Evolutionary conservation across 2,113 vertebrate genomes (phyloP).

Genomic region (Elgaria multicarinata): DNA sequence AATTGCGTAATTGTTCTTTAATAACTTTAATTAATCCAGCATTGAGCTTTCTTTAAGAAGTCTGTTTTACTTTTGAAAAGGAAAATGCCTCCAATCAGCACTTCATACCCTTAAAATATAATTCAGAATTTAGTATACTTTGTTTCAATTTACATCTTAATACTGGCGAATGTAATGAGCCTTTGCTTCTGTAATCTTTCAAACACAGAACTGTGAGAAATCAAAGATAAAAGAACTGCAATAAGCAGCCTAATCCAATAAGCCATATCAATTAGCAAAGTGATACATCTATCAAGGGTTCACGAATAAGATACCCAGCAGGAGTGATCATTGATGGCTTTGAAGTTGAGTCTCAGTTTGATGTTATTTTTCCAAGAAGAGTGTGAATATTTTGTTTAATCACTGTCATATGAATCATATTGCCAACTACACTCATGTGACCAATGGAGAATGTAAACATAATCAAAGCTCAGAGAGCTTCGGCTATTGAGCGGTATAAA

Average conservation of each 20-base stretch:
- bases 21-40: slow-evolving; percentile 58
- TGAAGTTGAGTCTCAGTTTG: slow-evolving; percentile 55
- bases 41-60: slow-evolving; percentile 49
- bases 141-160: slow-evolving; percentile 54
- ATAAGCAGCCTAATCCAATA: slow-evolving; percentile 73
- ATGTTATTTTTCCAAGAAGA: not conserved
- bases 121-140: slow-evolving; percentile 45
- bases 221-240: slow-evolving; percentile 77
- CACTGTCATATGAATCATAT: slow-evolving; percentile 5
- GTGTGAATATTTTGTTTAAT: not conserved
- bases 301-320: slow-evolving; percentile 72
- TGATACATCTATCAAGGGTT: slow-evolving; percentile 61
- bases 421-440: slow-evolving; percentile 26
- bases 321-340: slow-evolving; percentile 65
- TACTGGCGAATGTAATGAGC: slow-evolving; percentile 72
- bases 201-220: slow-evolving; percentile 75
- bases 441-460: slow-evolving; percentile 17
- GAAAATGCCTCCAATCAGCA: slow-evolving; percentile 26
- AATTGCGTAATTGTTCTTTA: slow-evolving; percentile 61
- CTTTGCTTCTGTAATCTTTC: slow-evolving; percentile 71
- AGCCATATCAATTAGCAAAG: slow-evolving; percentile 74
- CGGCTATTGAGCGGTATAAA: too few species aligned
- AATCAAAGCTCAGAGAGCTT: slow-evolving; percentile 21
- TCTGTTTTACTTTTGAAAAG: slow-evolving; percentile 56
- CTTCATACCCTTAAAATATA: slow-evolving; percentile 56